phyloP scores from a whole-genome alignment of 1,140 invertebrate genomes.

The Mesaphorura yosii region DNA sequence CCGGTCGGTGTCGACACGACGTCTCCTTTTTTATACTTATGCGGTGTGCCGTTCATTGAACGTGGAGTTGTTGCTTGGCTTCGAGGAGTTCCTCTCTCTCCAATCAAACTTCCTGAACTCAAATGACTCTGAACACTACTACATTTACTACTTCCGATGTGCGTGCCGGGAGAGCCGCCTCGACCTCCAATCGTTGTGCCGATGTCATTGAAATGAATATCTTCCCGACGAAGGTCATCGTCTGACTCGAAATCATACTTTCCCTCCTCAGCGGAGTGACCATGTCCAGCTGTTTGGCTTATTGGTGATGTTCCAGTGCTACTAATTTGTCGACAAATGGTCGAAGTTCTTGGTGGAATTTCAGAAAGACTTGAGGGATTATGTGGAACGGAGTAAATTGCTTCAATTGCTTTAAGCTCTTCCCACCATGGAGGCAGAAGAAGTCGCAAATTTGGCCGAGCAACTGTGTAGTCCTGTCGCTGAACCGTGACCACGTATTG shows the following conservation, averaged over 20 bases:
- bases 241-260: constrained; percentile 73
- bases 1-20: constrained; percentile 91
- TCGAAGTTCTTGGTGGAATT: constrained; percentile 4
- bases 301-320: constrained; percentile 11
- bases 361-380: constrained; percentile 24
- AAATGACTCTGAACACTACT: constrained; percentile 80
- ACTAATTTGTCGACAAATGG: background rate
- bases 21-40: constrained; percentile 97
- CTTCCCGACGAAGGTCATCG: constrained; percentile 73
- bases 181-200: constrained; percentile 31
- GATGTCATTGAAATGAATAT: constrained; percentile 57
- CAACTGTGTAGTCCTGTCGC: constrained; percentile 48
- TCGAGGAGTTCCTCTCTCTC: constrained; percentile 22
- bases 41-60: constrained; percentile 82
- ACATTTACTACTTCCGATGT: constrained; percentile 65
- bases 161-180: constrained; percentile 33
- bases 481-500: constrained; percentile 65
- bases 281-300: background rate
- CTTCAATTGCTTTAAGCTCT: constrained; percentile 64
- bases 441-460: constrained; percentile 75
- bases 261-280: constrained; percentile 18
- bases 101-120: constrained; percentile 69
- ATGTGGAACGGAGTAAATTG: constrained; percentile 20
- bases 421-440: constrained; percentile 89
- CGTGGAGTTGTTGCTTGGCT: constrained; percentile 38